Evolutionary conservation across 2,113 vertebrate genomes (phyloP), one percentile per base, ranked within the genome.

Genomic region (Channa argus): DNA sequence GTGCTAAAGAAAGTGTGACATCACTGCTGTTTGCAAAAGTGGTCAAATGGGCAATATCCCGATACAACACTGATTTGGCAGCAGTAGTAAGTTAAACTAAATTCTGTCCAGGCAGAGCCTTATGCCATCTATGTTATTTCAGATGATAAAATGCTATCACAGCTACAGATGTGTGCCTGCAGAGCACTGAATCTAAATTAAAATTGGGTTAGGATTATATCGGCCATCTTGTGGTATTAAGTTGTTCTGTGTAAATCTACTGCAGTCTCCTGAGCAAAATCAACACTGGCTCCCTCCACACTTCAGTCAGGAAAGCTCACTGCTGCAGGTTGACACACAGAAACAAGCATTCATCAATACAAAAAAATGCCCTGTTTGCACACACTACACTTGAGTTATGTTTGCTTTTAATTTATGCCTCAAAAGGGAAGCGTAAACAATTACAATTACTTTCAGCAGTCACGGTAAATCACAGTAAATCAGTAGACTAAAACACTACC

Each of bases 401-500:
- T 82, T 84, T 83, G 59, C 47, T 63, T 86, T 87, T 89, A 83
- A 87, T 90, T 87, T 85, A 84, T 83, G 72, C 79, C 71, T 87
- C 88, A 81, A 79, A 77, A 79, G 83, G 84, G 83, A 79, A 47
- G 67, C 60, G 53, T 86, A 88, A 88, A 90, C 84, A 85, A 89
- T 88, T 84, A 89, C 87, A 88, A 88, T 89, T 90, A 90, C 80
- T 88, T 64, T 81, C 63, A 6, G 83, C 69, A 64, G 86, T 87
- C 85, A 70, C 63, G 72, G 80, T 90, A 85, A 91, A 89, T 92
- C 88, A 88, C 41, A 8, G 72, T 78, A 88, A 89, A 92, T 89
- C 87, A 82, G 79, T 55, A 53, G 75, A 78, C 75, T 84, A 86
- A 89, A 83, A 86, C 83, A 86, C 86, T 84, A 85, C 33, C 0